Conservation (phyloP, 2,113 vertebrate genomes). For the Anguilla rostrata region DNA sequence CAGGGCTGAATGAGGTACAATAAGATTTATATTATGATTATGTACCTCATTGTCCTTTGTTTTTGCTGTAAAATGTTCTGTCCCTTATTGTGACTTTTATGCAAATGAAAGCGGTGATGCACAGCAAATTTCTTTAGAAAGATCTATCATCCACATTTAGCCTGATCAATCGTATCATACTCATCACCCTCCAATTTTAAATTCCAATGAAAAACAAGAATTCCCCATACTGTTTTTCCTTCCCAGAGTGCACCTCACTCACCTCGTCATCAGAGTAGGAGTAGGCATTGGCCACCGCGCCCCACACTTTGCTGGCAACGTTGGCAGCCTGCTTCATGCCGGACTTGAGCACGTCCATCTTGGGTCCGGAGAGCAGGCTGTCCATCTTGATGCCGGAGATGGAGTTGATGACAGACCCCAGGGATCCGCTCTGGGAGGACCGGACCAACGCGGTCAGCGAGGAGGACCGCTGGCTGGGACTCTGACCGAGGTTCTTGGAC, state of each 20-base stretch:
- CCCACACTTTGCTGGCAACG: slow-evolving; percentile 94
- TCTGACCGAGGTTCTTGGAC: slow-evolving; percentile 62
- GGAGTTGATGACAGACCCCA: slow-evolving; percentile 90
- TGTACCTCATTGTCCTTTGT: no score
- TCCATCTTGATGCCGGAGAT: slow-evolving; percentile 92
- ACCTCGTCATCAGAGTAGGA: slow-evolving; percentile 92
- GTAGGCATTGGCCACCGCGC: slow-evolving; percentile 85
- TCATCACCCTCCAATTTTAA: neutral
- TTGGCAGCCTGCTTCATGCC: slow-evolving; percentile 94
- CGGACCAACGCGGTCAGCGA: slow-evolving; percentile 83
- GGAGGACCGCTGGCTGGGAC: slow-evolving; percentile 70
- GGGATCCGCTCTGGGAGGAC: slow-evolving; percentile 80
- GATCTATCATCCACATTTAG: no score
- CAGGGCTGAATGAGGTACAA: no score
- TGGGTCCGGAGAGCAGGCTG: slow-evolving; percentile 86
- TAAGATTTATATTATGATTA: no score
- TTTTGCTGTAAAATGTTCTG: no score
- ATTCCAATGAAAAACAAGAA: neutral
- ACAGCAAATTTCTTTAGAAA: no score
- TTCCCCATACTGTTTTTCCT: neutral
- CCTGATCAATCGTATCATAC: neutral
- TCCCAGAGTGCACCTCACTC: slow-evolving; percentile 30
- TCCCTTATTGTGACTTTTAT: no score
- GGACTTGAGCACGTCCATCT: slow-evolving; percentile 90
- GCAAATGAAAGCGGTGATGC: no score